Conservation (phyloP, 2,113 vertebrate genomes). For the Microtus richardsoni region DNA sequence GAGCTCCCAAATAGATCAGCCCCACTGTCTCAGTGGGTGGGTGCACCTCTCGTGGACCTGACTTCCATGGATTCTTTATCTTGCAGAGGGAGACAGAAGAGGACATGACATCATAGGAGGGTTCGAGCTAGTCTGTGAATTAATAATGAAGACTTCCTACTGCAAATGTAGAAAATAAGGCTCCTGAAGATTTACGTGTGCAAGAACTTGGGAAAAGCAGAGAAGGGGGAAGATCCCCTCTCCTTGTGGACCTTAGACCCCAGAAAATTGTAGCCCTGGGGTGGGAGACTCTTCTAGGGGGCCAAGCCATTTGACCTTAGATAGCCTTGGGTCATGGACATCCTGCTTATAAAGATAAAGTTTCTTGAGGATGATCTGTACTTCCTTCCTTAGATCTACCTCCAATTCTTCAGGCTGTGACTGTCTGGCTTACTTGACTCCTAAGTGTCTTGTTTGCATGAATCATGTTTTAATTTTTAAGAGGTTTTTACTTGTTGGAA, state of each 20-base stretch:
- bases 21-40: too few relatives aligned
- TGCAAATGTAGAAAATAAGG: neutral
- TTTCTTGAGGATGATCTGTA: neutral
- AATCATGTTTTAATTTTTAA: conserved; percentile 55
- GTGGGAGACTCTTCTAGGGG: neutral
- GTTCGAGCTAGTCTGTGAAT: neutral
- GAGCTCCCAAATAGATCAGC: too few relatives aligned
- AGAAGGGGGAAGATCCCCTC: neutral
- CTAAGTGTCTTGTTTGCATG: conserved; percentile 35
- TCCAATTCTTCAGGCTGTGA: neutral
- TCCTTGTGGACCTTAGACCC: neutral
- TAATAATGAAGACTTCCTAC: neutral
- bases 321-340: neutral
- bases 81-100: neutral
- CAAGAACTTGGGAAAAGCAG: neutral
- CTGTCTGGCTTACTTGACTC: neutral
- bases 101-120: neutral
- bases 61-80: neutral
- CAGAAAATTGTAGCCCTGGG: neutral
- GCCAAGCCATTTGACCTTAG: neutral
- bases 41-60: too few relatives aligned
- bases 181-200: neutral
- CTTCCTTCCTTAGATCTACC: neutral
- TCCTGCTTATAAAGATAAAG: neutral
- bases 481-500: conserved; percentile 51